Conservation (phyloP, 2,888 invertebrate species). For the Caenorhabditis sinica region DNA sequence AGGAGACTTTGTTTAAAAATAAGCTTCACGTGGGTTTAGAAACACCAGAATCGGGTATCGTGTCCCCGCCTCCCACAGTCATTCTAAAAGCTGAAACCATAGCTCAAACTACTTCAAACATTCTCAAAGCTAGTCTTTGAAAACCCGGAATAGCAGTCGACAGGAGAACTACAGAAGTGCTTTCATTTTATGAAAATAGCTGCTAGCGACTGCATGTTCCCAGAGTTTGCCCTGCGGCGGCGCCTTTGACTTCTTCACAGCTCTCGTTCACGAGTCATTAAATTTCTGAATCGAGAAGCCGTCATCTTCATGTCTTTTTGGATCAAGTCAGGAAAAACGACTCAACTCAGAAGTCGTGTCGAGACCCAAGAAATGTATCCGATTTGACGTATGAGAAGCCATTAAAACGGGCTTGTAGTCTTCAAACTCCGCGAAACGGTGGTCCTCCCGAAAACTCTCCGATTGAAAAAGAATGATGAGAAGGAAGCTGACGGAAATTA, state of each 20-base stretch:
- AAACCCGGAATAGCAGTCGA: neutral
- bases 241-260: conserved; percentile 38
- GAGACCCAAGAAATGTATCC: conserved; percentile 40
- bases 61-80: conserved; percentile 10
- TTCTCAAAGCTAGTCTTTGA: neutral
- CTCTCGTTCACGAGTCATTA: conserved; percentile 61
- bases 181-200: conserved; percentile 33
- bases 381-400: conserved; percentile 46
- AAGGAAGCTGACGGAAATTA: conserved; percentile 2
- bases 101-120: conserved; percentile 24
- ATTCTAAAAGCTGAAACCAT: conserved; percentile 5
- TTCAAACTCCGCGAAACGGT: conserved; percentile 5
- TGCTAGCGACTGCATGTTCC: conserved; percentile 30
- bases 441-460: neutral
- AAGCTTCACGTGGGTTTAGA: neutral
- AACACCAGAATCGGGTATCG: neutral
- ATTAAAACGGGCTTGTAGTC: conserved; percentile 5
- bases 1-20: conserved; percentile 18
- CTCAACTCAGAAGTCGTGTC: conserved; percentile 8
- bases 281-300: conserved; percentile 52
- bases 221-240: conserved; percentile 52
- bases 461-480: conserved; percentile 17
- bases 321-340: conserved; percentile 31
- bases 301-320: conserved; percentile 43
- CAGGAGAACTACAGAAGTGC: conserved; percentile 19